Evolutionary conservation across 2,888 invertebrate genomes (phyloP), one percentile per base, ranked within the genome.

Genomic region (Oligia fasciuncula): DNA sequence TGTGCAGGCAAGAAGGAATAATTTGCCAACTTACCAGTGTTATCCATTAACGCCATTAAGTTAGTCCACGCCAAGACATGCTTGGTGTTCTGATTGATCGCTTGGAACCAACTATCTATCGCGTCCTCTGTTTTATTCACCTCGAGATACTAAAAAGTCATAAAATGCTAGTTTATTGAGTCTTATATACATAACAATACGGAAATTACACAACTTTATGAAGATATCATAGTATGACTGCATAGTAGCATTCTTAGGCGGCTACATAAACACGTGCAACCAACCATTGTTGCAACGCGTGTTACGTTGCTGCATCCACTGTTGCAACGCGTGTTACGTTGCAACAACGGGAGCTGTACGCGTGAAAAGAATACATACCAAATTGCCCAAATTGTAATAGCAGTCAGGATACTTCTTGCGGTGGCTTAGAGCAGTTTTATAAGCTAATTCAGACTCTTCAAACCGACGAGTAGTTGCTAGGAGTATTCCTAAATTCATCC

Each of bases 401-500:
- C 99, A 99, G 93, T 99, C 99, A 0, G 99, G 98, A 95, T 99
- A 99, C 83, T 98, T 97, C 73, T 97, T 97, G 65, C 99, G 97
- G 93, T 98, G 97, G 57, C 95, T 97, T 6, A 99, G 95, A 0
- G 99, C 99, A 75, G 97, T 98, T 89, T 97, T 95, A 93, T 99
- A 99, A 89, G 99, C 98, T 35, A 93, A 92, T 91, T 98, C 97
- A 0, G 99, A 98, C 91, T 98, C 98, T 4, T 97, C 93, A 83
- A 97, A 97, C 81, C 98, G 97, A 87, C 98, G 97, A 73, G 98
- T 96, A 63, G 98, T 97, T 0, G 99, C 98, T 85, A 99, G 97
- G 54, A 99, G 98, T 88, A 99, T 99, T 29, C 99, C 99, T 75
- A 99, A 97, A 95, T 99, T 99, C 99, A 99, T 99, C 99, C 99